phyloP scores from a whole-genome alignment of 2,888 invertebrate species.

The Alviniconcha strummeri region DNA sequence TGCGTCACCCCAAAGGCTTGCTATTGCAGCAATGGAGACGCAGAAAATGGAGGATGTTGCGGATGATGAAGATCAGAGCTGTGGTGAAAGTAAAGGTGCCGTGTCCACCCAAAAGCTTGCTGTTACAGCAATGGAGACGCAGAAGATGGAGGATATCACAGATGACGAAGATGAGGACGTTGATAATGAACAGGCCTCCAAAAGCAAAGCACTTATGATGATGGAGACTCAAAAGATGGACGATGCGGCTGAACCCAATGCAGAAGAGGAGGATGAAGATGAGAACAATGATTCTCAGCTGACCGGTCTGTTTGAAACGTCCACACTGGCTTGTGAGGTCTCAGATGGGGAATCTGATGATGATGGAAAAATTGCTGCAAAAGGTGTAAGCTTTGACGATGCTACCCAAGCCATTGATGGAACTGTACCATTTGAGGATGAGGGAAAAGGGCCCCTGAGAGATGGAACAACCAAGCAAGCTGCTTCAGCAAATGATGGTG shows the following conservation, averaged over 20 bases:
- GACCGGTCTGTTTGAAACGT: constrained; percentile 49
- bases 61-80: constrained; percentile 45
- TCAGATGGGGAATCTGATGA: constrained; percentile 33
- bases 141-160: constrained; percentile 7
- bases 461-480: neutral
- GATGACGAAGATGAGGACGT: constrained; percentile 7
- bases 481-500: neutral
- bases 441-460: constrained; percentile 16
- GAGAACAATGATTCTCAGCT: constrained; percentile 30
- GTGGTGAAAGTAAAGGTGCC: neutral
- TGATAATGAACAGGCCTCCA: neutral
- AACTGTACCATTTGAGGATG: constrained; percentile 23
- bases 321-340: constrained; percentile 56
- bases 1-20: neutral
- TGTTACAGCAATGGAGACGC: neutral
- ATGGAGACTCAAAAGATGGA: constrained; percentile 11
- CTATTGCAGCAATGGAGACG: constrained; percentile 32
- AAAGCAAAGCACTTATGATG: neutral
- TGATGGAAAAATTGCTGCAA: constrained; percentile 13
- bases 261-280: constrained; percentile 30
- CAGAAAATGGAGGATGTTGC: constrained; percentile 43
- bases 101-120: neutral
- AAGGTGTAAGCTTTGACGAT: constrained; percentile 26
- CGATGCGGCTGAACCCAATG: constrained; percentile 35
- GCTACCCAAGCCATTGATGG: constrained; percentile 29